Evolutionary conservation across 2,797 vertebrate species (phyloP), one percentile per base, ranked within the genome.

Genomic region (Enteromius afrohamiltoni): DNA sequence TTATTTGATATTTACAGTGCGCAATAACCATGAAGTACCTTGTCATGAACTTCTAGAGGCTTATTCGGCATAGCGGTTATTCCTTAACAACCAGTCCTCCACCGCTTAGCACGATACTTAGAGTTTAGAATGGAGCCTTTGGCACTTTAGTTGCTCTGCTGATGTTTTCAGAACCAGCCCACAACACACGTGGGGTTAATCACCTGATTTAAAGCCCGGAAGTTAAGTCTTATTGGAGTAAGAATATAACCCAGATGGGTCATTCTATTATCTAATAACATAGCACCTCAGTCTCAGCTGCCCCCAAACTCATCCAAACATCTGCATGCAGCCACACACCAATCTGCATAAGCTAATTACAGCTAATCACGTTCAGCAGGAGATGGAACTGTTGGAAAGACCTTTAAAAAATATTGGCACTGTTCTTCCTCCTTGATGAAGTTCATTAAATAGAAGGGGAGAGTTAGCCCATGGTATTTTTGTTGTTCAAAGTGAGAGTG

Each of bases 221-320:
- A 37, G 49, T 79, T 79, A 70, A 87, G 84, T 85, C 84, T 79
- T 17, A 74, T 85, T 85, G 68, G 82, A 45, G 76, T 85, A 74
- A 37, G 21, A 82, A 84, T 79, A 62, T 67, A 80, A 69, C 77
- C 79, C 86, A 79, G 64, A 83, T 77, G 71, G 83, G 68, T 74
- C 64, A 74, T 85, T 83, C 73, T 79, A 69, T 89, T 83, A 88
- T 88, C 84, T 83, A 83, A 88, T 89, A 86, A 85, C 6, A 23
- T 78, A 49, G n/a, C 51, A 73, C 40, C 71, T 79, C 71, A 70
- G 68, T 79, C 68, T 86, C 75, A 49, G 75, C 87, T 82, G 75
- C 51, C 60, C 29, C 65, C 45, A 7, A 65, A 71, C 74, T 85
- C 85, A 83, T 79, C 79, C 49, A 83, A 83, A 86, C 88, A 89